These are phyloP conservation scores for Phaonia tiefii DNA, from an alignment of 2,888 invertebrate species.

Conservation along the genomic window DNA sequence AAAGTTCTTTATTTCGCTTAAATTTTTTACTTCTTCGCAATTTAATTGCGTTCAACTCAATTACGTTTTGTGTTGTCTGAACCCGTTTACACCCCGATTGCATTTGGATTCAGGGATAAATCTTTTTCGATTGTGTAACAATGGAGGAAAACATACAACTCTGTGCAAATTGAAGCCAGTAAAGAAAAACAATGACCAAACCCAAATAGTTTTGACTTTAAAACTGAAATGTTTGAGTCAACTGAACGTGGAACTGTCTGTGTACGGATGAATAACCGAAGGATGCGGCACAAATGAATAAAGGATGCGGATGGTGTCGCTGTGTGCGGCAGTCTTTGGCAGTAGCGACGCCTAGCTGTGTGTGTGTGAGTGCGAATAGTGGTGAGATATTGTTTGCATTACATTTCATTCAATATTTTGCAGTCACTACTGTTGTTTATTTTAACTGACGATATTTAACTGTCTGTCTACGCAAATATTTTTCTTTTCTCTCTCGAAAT, in stretches of 20 bases:
- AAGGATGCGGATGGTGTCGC: conserved; percentile 7
- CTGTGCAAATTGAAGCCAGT: neutral
- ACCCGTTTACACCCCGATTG: neutral
- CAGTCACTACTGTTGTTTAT: conserved; percentile 53
- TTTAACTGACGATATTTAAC: conserved; percentile 62
- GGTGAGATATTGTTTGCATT: conserved; percentile 74
- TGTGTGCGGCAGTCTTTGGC: neutral
- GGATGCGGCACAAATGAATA: neutral
- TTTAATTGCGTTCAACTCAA: conserved; percentile 56
- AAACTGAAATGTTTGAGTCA: neutral
- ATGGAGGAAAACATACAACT: neutral
- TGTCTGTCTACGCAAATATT: conserved; percentile 77
- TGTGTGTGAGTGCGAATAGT: conserved; percentile 51
- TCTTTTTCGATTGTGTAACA: conserved; percentile 55
- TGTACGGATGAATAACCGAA: neutral
- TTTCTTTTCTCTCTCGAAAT: conserved; percentile 71
- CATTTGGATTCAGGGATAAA: conserved; percentile 52
- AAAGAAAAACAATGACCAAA: neutral
- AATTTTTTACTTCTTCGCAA: neutral
- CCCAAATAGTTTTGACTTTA: conserved; percentile 2
- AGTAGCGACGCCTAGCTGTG: no score
- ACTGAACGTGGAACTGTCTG: no score
- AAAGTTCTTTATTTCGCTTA: no score
- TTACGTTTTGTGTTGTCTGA: conserved; percentile 56
- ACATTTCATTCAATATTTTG: conserved; percentile 70